Percentiles rank a stretch among this genome's conserved stretches.
These are phyloP conservation scores for Sarcophaga bullata DNA, from an alignment of 1,140 invertebrate genomes.

Conservation along the genomic window DNA sequence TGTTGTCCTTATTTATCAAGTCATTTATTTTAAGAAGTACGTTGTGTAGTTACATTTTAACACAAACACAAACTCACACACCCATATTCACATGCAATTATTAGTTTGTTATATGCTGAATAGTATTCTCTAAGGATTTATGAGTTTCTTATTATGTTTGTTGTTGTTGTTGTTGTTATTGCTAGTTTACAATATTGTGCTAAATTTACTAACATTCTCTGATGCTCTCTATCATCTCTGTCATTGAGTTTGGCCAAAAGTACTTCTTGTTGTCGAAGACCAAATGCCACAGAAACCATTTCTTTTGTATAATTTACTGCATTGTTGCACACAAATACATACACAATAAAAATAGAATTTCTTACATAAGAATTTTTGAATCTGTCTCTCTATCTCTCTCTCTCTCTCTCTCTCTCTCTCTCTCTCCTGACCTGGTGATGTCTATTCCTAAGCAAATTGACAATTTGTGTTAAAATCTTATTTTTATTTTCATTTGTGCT, in stretches of 20 bases:
- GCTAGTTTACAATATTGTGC: too few species aligned
- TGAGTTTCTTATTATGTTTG: background rate
- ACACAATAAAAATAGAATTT: too few species aligned
- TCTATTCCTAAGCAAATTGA: background rate
- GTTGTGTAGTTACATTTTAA: too few species aligned
- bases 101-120: background rate
- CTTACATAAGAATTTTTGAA: too few species aligned
- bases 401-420: background rate
- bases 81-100: background rate
- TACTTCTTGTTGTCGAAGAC: background rate
- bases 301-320: slow-evolving; percentile 14
- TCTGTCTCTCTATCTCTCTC: background rate
- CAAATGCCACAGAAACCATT: slow-evolving; percentile 14
- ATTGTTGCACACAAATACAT: background rate
- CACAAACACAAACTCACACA: background rate
- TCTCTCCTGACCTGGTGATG: background rate
- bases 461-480: slow-evolving; percentile 5
- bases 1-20: too few species aligned
- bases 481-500: background rate
- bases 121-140: slow-evolving; percentile 2
- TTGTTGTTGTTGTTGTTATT: too few species aligned
- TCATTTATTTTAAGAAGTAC: too few species aligned
- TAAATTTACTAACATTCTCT: too few species aligned
- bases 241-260: slow-evolving; percentile 13
- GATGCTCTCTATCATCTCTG: background rate